phyloP scores from a whole-genome alignment of 2,113 vertebrate genomes.

The Brachypodius melanocephalos region DNA sequence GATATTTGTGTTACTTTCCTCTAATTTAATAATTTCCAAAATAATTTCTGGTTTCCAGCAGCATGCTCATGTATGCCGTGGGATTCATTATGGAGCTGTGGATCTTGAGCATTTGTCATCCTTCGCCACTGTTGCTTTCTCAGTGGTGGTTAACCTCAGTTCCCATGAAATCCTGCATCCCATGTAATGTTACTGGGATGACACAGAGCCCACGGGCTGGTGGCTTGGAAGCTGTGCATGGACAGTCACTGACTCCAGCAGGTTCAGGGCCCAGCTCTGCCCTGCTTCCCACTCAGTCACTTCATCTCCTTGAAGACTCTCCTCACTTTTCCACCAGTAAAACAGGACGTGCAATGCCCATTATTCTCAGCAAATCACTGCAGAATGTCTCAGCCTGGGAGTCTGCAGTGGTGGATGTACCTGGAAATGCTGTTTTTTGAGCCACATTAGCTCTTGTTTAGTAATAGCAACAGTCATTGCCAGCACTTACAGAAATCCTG shows the following conservation, averaged over 20 bases:
- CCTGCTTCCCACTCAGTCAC: background rate
- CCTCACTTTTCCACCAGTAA: background rate
- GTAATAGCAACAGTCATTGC: background rate
- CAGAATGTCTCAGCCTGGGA: background rate
- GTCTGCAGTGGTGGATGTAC: background rate
- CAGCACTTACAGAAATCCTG: background rate
- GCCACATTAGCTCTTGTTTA: background rate
- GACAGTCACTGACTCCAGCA: background rate
- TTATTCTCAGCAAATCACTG: background rate
- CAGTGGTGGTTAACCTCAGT: background rate
- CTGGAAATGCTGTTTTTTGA: background rate
- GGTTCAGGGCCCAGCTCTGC: background rate
- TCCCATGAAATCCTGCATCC: background rate
- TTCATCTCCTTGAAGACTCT: background rate
- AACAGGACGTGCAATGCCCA: background rate
- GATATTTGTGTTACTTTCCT: conserved; percentile 31
- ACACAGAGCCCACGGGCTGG: rapidly evolving
- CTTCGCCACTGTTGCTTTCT: background rate
- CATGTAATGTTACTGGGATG: background rate
- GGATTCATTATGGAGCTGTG: background rate
- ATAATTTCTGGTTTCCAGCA: conserved; percentile 38
- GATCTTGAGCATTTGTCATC: background rate
- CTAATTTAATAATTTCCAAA: conserved; percentile 44
- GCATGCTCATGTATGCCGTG: background rate
- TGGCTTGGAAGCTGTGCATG: background rate